A percentile compares a stretch with the other conserved stretches of the same genome.
Evolutionary conservation across 2,113 vertebrate genomes (phyloP).

Genomic region (Peromyscus maniculatus): DNA sequence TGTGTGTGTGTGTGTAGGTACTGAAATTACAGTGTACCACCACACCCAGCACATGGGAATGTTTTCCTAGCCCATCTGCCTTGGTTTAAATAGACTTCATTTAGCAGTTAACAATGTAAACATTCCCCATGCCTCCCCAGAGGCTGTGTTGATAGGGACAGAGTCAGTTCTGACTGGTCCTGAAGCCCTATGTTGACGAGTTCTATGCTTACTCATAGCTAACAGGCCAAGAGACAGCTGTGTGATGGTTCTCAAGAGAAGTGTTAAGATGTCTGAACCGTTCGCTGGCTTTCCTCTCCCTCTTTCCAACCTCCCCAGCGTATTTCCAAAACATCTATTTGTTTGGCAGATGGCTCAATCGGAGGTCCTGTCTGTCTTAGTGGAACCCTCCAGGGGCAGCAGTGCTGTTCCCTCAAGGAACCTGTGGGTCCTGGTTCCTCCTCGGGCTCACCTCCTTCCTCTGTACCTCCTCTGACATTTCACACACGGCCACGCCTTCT

Average conservation of each 20-base stretch:
- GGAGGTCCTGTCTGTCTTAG: not conserved
- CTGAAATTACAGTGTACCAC: not conserved
- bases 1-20: not conserved
- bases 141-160: not conserved
- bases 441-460: not conserved
- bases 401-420: not conserved
- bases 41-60: not conserved
- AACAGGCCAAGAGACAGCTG: not conserved
- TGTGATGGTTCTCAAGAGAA: not conserved
- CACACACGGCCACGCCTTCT: not conserved
- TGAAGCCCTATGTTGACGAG: not conserved
- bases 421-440: not conserved
- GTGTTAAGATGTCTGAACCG: not conserved
- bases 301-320: not conserved
- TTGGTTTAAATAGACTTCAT: constrained; percentile 35
- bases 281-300: not conserved
- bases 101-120: constrained; percentile 15
- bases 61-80: constrained; percentile 11
- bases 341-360: not conserved
- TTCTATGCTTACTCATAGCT: not conserved
- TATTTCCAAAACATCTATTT: constrained; percentile 13
- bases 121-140: constrained; percentile 16
- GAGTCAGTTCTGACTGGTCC: not conserved
- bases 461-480: not conserved
- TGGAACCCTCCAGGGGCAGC: not conserved